Conservation (phyloP, 2,888 invertebrate species). For the Cyrtodaria siliqua region DNA sequence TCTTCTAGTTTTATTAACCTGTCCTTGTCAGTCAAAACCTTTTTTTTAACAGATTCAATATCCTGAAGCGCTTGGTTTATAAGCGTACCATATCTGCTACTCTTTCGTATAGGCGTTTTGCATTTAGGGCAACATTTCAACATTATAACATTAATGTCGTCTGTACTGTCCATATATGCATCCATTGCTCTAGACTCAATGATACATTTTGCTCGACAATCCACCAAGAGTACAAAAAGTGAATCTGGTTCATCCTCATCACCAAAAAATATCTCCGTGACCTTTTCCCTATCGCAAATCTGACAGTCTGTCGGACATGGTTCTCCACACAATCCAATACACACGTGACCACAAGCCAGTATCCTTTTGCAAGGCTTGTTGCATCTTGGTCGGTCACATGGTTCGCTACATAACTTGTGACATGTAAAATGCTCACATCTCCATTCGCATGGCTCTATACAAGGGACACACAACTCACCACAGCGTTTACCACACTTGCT, state of each 20-base stretch:
- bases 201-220: conserved; percentile 82
- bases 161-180: conserved; percentile 81
- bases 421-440: conserved; percentile 82
- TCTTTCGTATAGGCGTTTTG: conserved; percentile 88
- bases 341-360: conserved; percentile 86
- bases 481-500: conserved; percentile 80
- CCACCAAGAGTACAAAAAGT: conserved; percentile 81
- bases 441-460: conserved; percentile 84
- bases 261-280: conserved; percentile 86
- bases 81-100: conserved; percentile 88
- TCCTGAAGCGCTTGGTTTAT: conserved; percentile 86
- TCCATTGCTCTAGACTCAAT: conserved; percentile 85
- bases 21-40: conserved; percentile 28
- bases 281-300: conserved; percentile 86
- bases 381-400: conserved; percentile 84
- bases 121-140: conserved; percentile 88
- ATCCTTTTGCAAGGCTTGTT: conserved; percentile 81
- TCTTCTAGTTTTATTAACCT: conserved; percentile 50
- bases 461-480: conserved; percentile 80
- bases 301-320: conserved; percentile 89
- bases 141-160: conserved; percentile 69
- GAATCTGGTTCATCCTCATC: conserved; percentile 88
- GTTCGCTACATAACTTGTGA: conserved; percentile 82
- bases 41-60: conserved; percentile 82
- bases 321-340: conserved; percentile 91